These are phyloP conservation scores for Heliopora coerulea DNA, from an alignment of 92 coral and sea anemone genomes.

Conservation along the genomic window DNA sequence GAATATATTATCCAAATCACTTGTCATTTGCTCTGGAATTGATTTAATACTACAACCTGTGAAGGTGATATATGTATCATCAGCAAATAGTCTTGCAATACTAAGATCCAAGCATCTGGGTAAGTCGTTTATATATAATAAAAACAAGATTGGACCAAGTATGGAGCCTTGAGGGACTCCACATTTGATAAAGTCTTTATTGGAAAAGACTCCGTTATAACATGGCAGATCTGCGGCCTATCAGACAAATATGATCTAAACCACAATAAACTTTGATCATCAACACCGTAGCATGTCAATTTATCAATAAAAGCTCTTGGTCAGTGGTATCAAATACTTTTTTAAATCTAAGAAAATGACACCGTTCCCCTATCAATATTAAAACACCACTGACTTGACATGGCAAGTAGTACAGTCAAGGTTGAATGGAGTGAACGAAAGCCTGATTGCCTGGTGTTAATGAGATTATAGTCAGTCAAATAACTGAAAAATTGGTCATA, in stretches of 20 bases:
- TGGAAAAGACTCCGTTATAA: conserved; percentile 8
- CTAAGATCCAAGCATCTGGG: too few species aligned
- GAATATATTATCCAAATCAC: too few species aligned
- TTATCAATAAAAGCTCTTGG: conserved; percentile 11
- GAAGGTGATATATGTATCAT: too few species aligned
- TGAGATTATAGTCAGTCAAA: conserved; percentile 21
- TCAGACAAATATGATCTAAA: conserved; percentile 23
- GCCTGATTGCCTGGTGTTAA: conserved; percentile 29
- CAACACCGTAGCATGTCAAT: conserved; percentile 19
- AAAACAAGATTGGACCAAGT: conserved; percentile 1
- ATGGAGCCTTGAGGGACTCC: conserved; percentile 7
- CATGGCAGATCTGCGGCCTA: conserved; percentile 30
- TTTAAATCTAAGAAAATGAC: conserved; percentile 37
- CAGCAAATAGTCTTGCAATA: too few species aligned
- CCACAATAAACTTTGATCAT: conserved; percentile 13
- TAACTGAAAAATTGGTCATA: conserved; percentile 28
- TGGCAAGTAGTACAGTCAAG: conserved; percentile 17
- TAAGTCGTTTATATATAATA: not conserved
- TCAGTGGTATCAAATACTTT: conserved; percentile 30
- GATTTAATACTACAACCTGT: too few species aligned
- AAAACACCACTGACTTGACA: conserved; percentile 21
- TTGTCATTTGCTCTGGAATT: too few species aligned
- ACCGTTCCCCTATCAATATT: conserved; percentile 27
- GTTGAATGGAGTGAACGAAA: conserved; percentile 36
- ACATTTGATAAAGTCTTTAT: not conserved